Percentiles rank a stretch among this genome's conserved stretches.
Conservation (phyloP, 2,888 invertebrate genomes). For the Megastigmus dorsalis region DNA sequence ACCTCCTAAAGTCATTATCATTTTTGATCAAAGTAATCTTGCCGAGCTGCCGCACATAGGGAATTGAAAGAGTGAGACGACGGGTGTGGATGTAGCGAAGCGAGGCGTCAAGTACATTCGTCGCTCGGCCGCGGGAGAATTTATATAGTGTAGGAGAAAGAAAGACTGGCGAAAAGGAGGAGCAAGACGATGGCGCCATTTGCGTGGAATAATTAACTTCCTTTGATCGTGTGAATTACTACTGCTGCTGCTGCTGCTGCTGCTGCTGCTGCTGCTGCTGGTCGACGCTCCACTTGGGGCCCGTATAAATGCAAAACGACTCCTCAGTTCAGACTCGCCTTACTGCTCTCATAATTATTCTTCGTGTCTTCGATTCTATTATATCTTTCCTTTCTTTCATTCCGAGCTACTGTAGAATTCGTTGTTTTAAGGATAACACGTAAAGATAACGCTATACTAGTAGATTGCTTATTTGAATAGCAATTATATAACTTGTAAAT, state of each 20-base stretch:
- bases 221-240: conserved; percentile 29
- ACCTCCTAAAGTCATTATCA: conserved; percentile 38
- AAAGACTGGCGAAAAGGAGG: background rate
- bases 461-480: no score
- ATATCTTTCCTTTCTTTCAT: background rate
- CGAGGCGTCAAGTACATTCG: background rate
- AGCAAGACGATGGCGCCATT: conserved; percentile 4
- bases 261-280: no score
- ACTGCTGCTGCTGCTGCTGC: background rate
- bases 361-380: background rate
- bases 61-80: no score
- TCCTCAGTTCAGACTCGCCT: no score
- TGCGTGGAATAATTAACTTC: conserved; percentile 44
- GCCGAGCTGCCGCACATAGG: no score
- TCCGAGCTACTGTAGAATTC: no score
- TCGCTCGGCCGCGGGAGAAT: no score
- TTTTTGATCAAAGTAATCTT: conserved; percentile 41
- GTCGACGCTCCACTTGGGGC: no score
- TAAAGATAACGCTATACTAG: no score
- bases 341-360: background rate
- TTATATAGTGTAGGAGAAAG: background rate
- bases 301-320: no score
- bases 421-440: no score
- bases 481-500: no score
- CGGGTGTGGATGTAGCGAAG: background rate